Evolutionary conservation across 2,888 invertebrate species (phyloP), one percentile per base, ranked within the genome.

Genomic region (Pycnomerus fuliginosus): DNA sequence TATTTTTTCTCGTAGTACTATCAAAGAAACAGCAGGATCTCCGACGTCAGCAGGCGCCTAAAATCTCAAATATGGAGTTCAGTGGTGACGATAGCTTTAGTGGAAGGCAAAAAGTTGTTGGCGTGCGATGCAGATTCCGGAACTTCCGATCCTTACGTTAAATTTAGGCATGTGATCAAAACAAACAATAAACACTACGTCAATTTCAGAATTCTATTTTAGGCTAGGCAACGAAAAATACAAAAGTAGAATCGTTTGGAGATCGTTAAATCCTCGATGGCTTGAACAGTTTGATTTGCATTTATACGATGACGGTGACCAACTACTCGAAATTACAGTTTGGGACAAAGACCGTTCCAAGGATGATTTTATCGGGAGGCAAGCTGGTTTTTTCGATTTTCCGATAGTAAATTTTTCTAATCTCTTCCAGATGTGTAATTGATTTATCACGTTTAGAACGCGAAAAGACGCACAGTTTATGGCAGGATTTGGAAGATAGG

Each of bases 61-160:
- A 96, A 95, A 73, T 92, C 90, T 16, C 96, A 97, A 74, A 91
- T 95, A 68, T 98, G 97, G 97, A 93, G 90, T 68, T 92, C 93
- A 2, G 93, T 96, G 42, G 95, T 99, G 22, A 98, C 96, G 45
- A 90, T 98, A 58, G 87, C 97, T n/a, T 77, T 99, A 53, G 91
- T 98, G 14, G 96, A 98, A 72, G 97, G 94, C 7, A 90, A 86
- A 74, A 89, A 93, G 68, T 80, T 98, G 43, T 81, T 87, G 1
- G 84, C 89, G 0, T 87, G 91, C 81, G 91, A 93, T 67, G 80
- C 89, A 56, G 93, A 93, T 62, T 83, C 83, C n/a, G 86, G 92
- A 52, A 82, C 90, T 48, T 89, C 87, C 57, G 95, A 96, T 71
- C 92, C 94, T 39, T 96, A 93, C 71, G 93, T 93, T 68, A 97